Base-by-base conservation (phyloP, 2,888 invertebrate species). In the Hypolimnas misippus region DNA sequence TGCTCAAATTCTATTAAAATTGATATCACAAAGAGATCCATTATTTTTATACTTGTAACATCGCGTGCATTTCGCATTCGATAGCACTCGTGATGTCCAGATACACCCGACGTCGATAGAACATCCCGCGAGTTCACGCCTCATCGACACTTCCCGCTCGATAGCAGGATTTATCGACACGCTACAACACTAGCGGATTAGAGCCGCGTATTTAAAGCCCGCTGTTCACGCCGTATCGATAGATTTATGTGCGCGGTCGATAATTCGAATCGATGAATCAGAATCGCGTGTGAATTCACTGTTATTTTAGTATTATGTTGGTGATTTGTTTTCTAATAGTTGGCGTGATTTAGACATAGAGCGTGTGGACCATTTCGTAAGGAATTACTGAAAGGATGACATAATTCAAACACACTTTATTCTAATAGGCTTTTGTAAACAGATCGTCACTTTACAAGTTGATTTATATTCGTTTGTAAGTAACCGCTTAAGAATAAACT, bases 101-200 rank as follows among this genome's bases (percentile, higher is more conserved):
- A 46, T 49, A 25, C 25, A 44, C 21, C 17, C 46, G 21, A 6
- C 21, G n/a, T n/a, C 21, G 60, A 60, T 60, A 61, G 59, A 59
- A 38, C 59, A 59, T 44, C 59, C 33, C 59, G 38, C 58, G 58
- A 38, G 49, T 25, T 49, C 49, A 49, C 49, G 49, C 49, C 49
- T 49, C 49, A 49, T 21, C 49, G 25, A 49, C 49, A 49, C 29
- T 46, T 46, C 46, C 46, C 46, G 42, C 44, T 21, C n/a, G 49
- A 49, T 57, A 50, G 50, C 55, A 50, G 50, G 55, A 51, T 61
- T 61, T 56, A 61, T 61, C 61, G 61, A 61, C 61, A 56, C 61
- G 55, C 55, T 55, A 56, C 61, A 51, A 21, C 61, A 29, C 55
- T 61, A 56, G 38, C 10, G 35, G 59, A 61, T 56, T 61, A 56